Percentiles rank a stretch among this genome's conserved stretches.
Conservation (phyloP, 1,140 invertebrate genomes). For the Phocides pigmalion region DNA sequence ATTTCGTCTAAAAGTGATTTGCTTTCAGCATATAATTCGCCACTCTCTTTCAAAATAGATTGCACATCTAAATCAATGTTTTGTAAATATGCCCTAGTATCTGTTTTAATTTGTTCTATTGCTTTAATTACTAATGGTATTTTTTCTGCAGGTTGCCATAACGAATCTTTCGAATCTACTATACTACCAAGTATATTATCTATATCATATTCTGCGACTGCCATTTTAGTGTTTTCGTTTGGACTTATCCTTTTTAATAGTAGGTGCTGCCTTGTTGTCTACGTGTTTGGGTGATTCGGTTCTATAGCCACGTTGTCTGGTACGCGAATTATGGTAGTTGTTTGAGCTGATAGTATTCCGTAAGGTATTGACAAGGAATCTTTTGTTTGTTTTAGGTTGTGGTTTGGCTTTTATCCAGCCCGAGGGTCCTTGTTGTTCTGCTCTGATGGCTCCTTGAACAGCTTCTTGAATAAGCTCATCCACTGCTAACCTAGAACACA, state of each 20-base stretch:
- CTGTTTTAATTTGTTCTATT: conserved; percentile 83
- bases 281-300: conserved; percentile 56
- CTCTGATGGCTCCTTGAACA: conserved; percentile 84
- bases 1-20: conserved; percentile 80
- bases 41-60: conserved; percentile 80
- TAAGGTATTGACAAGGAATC: conserved; percentile 83
- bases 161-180: conserved; percentile 50
- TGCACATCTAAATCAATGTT: conserved; percentile 84
- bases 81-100: conserved; percentile 83
- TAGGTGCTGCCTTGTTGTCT: conserved; percentile 57
- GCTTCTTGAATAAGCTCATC: conserved; percentile 87
- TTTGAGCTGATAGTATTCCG: conserved; percentile 76
- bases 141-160: conserved; percentile 78
- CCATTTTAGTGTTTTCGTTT: conserved; percentile 76
- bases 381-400: conserved; percentile 85
- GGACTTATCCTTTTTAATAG: conserved; percentile 73
- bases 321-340: conserved; percentile 63
- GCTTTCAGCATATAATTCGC: conserved; percentile 78
- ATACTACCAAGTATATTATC: conserved; percentile 59
- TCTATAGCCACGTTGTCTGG: conserved; percentile 41
- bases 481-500: conserved; percentile 82
- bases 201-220: conserved; percentile 61
- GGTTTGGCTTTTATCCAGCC: conserved; percentile 85
- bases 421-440: conserved; percentile 86
- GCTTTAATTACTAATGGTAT: conserved; percentile 82